phyloP scores from a whole-genome alignment of 2,113 vertebrate genomes.

The Heterocephalus glaber region DNA sequence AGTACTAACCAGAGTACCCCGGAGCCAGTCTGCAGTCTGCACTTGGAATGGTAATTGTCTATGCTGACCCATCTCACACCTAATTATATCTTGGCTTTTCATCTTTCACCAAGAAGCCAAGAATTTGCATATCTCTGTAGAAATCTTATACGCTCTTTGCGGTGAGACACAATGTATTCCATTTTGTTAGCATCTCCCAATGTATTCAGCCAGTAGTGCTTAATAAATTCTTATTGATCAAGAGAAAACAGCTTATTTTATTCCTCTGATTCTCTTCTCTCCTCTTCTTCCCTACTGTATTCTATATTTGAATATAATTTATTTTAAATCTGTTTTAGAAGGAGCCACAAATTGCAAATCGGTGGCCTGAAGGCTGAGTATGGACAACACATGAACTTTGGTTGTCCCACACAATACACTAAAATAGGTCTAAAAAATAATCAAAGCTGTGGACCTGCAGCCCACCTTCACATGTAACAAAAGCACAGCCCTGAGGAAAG shows the following conservation, averaged over 20 bases:
- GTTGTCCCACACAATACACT: background rate
- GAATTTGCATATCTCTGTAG: background rate
- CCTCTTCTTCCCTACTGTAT: background rate
- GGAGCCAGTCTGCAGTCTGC: accelerated
- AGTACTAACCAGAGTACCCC: too few species aligned
- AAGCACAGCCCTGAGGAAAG: too few species aligned
- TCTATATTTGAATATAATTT: conserved; percentile 23
- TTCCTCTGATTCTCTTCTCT: background rate
- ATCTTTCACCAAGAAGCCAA: background rate
- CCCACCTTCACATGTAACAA: background rate
- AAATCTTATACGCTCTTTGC: background rate
- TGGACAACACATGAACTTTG: background rate
- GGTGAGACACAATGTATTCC: conserved; percentile 15
- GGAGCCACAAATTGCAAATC: background rate
- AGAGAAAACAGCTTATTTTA: background rate
- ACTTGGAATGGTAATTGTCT: background rate
- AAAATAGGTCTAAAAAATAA: background rate
- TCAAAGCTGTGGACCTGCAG: background rate
- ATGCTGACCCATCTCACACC: background rate
- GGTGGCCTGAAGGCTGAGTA: background rate
- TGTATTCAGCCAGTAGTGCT: background rate
- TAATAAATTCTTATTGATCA: conserved; percentile 35
- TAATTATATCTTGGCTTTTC: background rate
- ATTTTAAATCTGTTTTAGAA: background rate
- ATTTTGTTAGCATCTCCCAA: conserved; percentile 16